Base-by-base conservation (phyloP, 1,140 invertebrate species). In the Aricia agestis region DNA sequence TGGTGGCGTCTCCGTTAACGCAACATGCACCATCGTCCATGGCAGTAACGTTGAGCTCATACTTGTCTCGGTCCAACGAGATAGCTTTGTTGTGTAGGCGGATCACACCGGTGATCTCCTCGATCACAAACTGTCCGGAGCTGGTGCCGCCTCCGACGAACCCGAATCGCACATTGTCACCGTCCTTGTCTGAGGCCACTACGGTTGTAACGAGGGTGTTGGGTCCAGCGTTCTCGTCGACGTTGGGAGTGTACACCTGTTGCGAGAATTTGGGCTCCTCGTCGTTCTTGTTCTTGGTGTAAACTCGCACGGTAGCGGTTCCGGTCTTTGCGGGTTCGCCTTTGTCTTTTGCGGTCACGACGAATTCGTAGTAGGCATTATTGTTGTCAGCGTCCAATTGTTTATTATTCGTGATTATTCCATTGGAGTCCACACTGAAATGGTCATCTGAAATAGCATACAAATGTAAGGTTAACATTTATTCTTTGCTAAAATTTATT, bases 191-290 rank as follows among this genome's bases (percentile, higher is more conserved):
- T 3, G 97, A 98, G 0, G 98, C 97, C 0, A 98, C 97, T 0
- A 98, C 98, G 13, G 97, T 98, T 9, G 97, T 98, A 0, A 98
- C 98, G 9, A 98, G 91, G 2, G 98, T 98, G 81, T 98, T 98
- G 0, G 97, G 96, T 2, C 97, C 97, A 13, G 97, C 97, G 88
- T 98, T 98, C 90, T 98, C 98, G 86, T 98, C 97, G 1, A 98
- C 97, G 91, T 98, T 98, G 0, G 98, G 97, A 1, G 97, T 98
- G 84, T 98, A 98, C 0, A 98, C 98, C 92, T 98, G 97, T 78
- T 98, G 98, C 0, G 97, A 98, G 87, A 98, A 98, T 89, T 98
- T 98, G 0, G 98, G 98, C 85, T 98, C 97, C 92, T 98, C 98
- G 82, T 98, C 98, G 88, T 98, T 98, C 91, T 98, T 98, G 82